Percentiles rank a stretch among this genome's conserved stretches.
Evolutionary conservation across 2,888 invertebrate genomes (phyloP).

Genomic region (Ochlodes sylvanus): DNA sequence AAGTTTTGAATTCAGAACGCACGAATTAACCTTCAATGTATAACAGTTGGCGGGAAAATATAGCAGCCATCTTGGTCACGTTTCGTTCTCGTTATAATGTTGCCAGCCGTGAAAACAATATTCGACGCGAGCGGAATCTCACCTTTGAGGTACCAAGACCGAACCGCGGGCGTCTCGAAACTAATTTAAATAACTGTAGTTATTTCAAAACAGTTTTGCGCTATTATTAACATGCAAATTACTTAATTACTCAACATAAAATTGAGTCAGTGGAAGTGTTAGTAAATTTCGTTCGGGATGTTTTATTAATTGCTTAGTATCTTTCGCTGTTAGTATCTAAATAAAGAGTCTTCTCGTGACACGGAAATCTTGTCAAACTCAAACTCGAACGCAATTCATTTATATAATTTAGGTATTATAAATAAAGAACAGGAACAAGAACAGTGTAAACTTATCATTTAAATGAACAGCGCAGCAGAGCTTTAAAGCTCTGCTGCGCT

Average conservation of each 20-base stretch:
- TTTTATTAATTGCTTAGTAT: background rate
- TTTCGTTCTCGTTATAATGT: conserved; percentile 62
- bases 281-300: background rate
- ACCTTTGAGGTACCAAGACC: conserved; percentile 62
- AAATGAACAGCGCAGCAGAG: too few species aligned
- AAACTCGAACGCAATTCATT: too few species aligned
- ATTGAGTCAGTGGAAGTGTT: background rate
- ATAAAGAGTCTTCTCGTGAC: too few species aligned
- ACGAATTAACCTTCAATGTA: conserved; percentile 9
- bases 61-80: conserved; percentile 43
- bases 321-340: too few species aligned
- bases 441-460: too few species aligned
- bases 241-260: background rate
- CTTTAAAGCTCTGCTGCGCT: too few species aligned
- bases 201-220: conserved; percentile 31
- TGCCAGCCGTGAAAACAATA: conserved; percentile 75
- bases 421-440: too few species aligned
- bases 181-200: conserved; percentile 29
- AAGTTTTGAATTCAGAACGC: conserved; percentile 16
- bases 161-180: conserved; percentile 41
- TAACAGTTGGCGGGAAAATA: conserved; percentile 30
- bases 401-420: too few species aligned
- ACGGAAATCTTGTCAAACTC: too few species aligned
- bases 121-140: conserved; percentile 63
- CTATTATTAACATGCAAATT: conserved; percentile 13